These are phyloP conservation scores for Notothenia coriiceps DNA, from an alignment of 2,113 vertebrate genomes.

Conservation along the genomic window DNA sequence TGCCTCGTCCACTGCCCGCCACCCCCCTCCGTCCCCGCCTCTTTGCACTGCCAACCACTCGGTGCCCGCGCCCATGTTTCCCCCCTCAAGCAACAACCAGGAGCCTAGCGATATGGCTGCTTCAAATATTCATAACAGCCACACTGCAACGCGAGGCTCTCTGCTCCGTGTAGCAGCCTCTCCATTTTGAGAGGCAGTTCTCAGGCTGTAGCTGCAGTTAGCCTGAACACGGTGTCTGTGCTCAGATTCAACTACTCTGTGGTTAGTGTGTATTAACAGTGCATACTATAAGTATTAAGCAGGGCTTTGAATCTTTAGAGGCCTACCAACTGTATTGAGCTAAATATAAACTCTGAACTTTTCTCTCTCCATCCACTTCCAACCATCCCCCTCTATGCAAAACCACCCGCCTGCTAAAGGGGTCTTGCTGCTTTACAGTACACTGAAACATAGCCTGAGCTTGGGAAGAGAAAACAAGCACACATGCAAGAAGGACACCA, in stretches of 20 bases:
- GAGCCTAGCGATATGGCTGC: slow-evolving; percentile 68
- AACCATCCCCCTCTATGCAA: slow-evolving; percentile 42
- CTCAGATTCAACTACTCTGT: slow-evolving; percentile 48
- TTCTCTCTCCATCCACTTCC: slow-evolving; percentile 27
- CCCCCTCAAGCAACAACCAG: slow-evolving; percentile 71
- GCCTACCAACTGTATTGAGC: slow-evolving; percentile 40
- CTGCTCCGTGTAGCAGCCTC: slow-evolving; percentile 48
- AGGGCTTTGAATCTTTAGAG: slow-evolving; percentile 34
- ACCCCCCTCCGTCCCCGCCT: slow-evolving; percentile 47
- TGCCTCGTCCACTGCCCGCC: slow-evolving; percentile 61
- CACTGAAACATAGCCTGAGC: slow-evolving; percentile 36
- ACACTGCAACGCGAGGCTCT: slow-evolving; percentile 57
- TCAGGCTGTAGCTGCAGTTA: slow-evolving; percentile 49
- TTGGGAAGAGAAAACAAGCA: slow-evolving; percentile 41
- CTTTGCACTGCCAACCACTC: slow-evolving; percentile 67
- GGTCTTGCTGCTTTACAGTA: slow-evolving; percentile 42
- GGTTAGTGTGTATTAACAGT: slow-evolving; percentile 46
- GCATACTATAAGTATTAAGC: slow-evolving; percentile 45
- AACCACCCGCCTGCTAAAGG: slow-evolving; percentile 51
- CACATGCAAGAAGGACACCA: slow-evolving; percentile 45
- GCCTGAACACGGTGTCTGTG: slow-evolving; percentile 41
- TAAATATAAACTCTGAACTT: slow-evolving; percentile 69
- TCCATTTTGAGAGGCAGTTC: slow-evolving; percentile 77
- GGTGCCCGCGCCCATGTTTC: slow-evolving; percentile 63
- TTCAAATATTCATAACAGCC: slow-evolving; percentile 80